Percentiles rank a stretch among this genome's conserved stretches.
Conservation (phyloP, 2,797 vertebrate species). For the Sebastiscus albofasciatus region DNA sequence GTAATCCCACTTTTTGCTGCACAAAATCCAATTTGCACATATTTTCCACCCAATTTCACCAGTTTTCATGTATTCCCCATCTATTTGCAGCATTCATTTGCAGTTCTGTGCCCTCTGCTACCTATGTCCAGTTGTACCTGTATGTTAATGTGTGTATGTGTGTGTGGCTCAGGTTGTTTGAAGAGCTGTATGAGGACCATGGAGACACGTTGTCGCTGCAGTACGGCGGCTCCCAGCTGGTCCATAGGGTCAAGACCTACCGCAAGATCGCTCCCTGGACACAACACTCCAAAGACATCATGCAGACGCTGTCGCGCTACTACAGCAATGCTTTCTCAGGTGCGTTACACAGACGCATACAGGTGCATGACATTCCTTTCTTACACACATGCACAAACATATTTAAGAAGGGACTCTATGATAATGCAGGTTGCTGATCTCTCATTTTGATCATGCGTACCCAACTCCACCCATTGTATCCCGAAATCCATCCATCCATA, state of each 20-base stretch:
- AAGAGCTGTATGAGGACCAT: conserved; percentile 98
- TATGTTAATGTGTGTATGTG: neutral
- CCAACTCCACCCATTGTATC: neutral
- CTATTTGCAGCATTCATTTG: neutral
- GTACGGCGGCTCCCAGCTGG: conserved; percentile 97
- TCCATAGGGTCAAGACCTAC: conserved; percentile 98
- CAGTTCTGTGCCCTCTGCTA: neutral
- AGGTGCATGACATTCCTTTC: neutral
- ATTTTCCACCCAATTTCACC: neutral
- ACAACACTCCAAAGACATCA: conserved; percentile 98
- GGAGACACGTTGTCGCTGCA: conserved; percentile 97
- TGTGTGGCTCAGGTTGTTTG: conserved; percentile 88
- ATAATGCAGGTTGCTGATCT: neutral
- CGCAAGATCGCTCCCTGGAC: conserved; percentile 99
- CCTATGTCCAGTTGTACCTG: neutral
- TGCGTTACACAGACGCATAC: conserved; percentile 49
- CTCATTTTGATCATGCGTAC: neutral
- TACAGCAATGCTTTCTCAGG: conserved; percentile 99
- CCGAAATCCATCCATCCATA: neutral
- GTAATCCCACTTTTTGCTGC: neutral
- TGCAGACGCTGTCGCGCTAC: conserved; percentile 97
- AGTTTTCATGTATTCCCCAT: neutral
- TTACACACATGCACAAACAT: neutral
- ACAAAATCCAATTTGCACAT: neutral
- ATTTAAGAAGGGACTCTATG: neutral